phyloP scores from a whole-genome alignment of 92 coral and sea anemone species.

The Plumapathes pennacea region DNA sequence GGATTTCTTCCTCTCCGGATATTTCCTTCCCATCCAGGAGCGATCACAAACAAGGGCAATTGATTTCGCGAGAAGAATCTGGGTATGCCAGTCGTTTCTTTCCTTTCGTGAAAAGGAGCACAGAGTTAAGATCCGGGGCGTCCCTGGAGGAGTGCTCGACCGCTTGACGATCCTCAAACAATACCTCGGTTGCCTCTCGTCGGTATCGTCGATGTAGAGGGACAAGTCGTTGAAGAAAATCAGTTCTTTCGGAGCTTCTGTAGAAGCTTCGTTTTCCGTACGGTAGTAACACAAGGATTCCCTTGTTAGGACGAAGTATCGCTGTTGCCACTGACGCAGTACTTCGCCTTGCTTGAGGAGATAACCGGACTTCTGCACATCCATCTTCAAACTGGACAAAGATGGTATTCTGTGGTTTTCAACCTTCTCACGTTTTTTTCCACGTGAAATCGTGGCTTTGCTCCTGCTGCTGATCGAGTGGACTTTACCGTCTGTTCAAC shows the following conservation, averaged over 20 bases:
- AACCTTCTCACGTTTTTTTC: too few relatives aligned
- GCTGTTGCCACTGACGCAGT: slow-evolving; percentile 75
- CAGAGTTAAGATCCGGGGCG: slow-evolving; percentile 2
- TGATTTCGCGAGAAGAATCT: slow-evolving; percentile 71
- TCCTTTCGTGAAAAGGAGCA: slow-evolving; percentile 37
- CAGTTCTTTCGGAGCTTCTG: slow-evolving; percentile 66
- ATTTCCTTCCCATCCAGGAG: slow-evolving; percentile 59
- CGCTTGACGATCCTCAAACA: slow-evolving; percentile 71
- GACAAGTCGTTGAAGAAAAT: slow-evolving; percentile 89
- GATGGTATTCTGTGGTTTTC: too few relatives aligned
- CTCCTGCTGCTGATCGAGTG: too few relatives aligned
- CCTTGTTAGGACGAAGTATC: slow-evolving; percentile 79
- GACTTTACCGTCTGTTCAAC: too few relatives aligned
- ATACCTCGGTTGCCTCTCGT: slow-evolving; percentile 62
- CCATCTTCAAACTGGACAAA: too few relatives aligned
- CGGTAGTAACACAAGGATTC: slow-evolving; percentile 83
- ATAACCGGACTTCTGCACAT: slow-evolving; percentile 79
- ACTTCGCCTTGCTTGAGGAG: slow-evolving; percentile 80
- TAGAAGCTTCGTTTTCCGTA: slow-evolving; percentile 51
- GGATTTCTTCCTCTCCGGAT: too few relatives aligned
- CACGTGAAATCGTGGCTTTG: too few relatives aligned
- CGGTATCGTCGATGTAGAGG: slow-evolving; percentile 61
- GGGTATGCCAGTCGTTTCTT: slow-evolving; percentile 74
- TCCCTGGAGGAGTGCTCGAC: slow-evolving; percentile 9
- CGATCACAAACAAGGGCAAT: slow-evolving; percentile 64